Percentiles rank a stretch among this genome's conserved stretches.
Conservation (phyloP, 64 coral and sea anemone species). For the Porites australiensis region DNA sequence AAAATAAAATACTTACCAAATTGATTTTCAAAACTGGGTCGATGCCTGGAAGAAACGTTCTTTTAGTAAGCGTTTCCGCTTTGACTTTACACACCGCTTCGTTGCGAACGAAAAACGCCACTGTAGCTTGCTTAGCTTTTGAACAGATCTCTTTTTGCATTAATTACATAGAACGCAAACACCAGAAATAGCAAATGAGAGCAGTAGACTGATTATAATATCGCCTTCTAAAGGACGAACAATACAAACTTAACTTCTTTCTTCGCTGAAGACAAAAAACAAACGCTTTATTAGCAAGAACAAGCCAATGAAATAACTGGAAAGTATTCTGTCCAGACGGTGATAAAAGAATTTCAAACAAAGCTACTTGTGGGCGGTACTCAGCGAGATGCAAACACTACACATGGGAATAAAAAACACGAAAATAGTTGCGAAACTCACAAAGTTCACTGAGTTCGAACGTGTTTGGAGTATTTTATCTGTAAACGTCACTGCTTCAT, state of each 20-base stretch:
- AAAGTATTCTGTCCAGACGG: not conserved
- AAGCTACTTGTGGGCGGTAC: not conserved
- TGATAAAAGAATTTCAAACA: not conserved
- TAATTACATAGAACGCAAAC: slow-evolving; percentile 33
- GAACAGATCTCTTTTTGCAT: slow-evolving; percentile 1
- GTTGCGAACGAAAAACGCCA: not conserved
- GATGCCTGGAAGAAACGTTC: not conserved
- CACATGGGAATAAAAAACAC: not conserved
- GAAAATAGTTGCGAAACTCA: not conserved
- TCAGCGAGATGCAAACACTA: not conserved
- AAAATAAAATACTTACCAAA: not conserved
- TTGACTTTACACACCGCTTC: not conserved
- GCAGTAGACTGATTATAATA: not conserved
- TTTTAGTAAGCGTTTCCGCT: not conserved
- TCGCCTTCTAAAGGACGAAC: not conserved
- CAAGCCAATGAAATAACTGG: slow-evolving; percentile 12
- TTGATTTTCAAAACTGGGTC: not conserved
- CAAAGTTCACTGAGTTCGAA: not conserved
- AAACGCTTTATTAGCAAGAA: not conserved
- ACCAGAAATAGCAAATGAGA: slow-evolving; percentile 29
- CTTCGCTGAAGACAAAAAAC: not conserved
- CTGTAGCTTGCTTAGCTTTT: not conserved
- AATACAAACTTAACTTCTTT: not conserved
- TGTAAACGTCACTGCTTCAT: not conserved
- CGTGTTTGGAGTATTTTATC: not conserved